Conservation (phyloP, 1,140 invertebrate species). For the Platorchestia sp. region DNA sequence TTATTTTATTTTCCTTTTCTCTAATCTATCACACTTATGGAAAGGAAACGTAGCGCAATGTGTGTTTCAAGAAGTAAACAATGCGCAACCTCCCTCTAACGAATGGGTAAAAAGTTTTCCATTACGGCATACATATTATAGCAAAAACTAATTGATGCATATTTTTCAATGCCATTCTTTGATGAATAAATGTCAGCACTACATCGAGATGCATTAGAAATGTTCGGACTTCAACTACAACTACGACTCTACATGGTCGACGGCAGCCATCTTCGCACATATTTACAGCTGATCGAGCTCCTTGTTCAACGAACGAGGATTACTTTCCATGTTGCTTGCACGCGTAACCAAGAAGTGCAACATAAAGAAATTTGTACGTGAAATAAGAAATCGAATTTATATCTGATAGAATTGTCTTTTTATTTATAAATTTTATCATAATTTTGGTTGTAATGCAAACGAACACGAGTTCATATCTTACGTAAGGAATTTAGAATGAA, state of each 20-base stretch:
- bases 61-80: background rate
- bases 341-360: background rate
- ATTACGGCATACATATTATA: background rate
- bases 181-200: background rate
- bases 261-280: slow-evolving; percentile 64
- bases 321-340: background rate
- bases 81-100: background rate
- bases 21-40: background rate
- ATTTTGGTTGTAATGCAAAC: too few species aligned
- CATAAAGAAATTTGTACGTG: background rate
- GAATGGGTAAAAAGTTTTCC: background rate
- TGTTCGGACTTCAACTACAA: background rate
- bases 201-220: background rate
- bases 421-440: too few species aligned
- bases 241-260: background rate
- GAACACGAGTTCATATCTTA: too few species aligned
- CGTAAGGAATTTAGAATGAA: too few species aligned
- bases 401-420: too few species aligned
- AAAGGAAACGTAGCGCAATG: background rate
- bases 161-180: background rate
- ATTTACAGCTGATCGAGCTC: slow-evolving; percentile 46
- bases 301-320: slow-evolving; percentile 8
- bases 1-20: background rate
- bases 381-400: too few species aligned
- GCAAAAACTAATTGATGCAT: background rate